Conservation (phyloP, 1,140 invertebrate genomes). For the Hydropsyche tenuis region DNA sequence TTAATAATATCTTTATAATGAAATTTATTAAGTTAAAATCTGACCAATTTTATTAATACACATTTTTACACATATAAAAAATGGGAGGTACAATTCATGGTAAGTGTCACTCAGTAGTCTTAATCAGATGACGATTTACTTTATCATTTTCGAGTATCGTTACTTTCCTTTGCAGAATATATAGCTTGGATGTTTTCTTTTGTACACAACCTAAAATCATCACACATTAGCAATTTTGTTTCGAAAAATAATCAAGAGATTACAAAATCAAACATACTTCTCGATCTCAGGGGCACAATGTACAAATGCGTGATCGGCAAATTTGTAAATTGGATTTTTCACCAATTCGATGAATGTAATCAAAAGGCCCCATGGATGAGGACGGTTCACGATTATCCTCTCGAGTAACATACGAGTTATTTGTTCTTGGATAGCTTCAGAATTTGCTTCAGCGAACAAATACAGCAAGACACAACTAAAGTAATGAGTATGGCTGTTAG, state of each 20-base stretch:
- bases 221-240: constrained; percentile 14
- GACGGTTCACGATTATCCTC: constrained; percentile 95
- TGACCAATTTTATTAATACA: too few species aligned
- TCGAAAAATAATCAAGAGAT: background rate
- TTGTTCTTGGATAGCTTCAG: constrained; percentile 93
- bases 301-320: constrained; percentile 99
- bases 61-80: too few species aligned
- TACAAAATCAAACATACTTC: constrained; percentile 64
- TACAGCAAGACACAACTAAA: constrained; percentile 97
- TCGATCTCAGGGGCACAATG: constrained; percentile 99
- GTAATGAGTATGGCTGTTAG: constrained; percentile 99
- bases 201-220: constrained; percentile 29
- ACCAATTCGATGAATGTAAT: constrained; percentile 99
- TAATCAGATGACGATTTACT: background rate
- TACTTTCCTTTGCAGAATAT: constrained; percentile 28
- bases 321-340: constrained; percentile 98
- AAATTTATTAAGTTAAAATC: too few species aligned
- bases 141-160: constrained; percentile 34
- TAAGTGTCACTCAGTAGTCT: constrained; percentile 31
- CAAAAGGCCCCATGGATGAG: constrained; percentile 98
- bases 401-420: constrained; percentile 94
- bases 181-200: constrained; percentile 38
- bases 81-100: too few species aligned
- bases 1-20: too few species aligned
- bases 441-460: constrained; percentile 97